Evolutionary conservation across 1,140 invertebrate species (phyloP).

Genomic region (Tigriopus japonicus): DNA sequence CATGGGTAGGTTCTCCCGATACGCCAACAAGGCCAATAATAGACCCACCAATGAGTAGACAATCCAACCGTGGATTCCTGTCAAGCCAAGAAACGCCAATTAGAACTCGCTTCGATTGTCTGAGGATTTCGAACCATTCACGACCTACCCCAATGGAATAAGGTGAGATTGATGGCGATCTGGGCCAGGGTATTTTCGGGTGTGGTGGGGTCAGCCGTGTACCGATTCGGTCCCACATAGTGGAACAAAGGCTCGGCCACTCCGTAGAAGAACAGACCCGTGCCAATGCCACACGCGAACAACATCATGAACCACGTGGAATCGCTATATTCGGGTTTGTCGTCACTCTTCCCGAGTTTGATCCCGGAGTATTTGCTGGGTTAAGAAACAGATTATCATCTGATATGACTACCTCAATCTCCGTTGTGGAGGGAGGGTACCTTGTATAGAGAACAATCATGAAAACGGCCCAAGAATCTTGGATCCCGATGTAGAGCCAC

Average conservation of each 20-base stretch:
- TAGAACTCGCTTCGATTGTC: too few relatives aligned
- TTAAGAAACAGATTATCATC: too few relatives aligned
- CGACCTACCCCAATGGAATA: conserved; percentile 6
- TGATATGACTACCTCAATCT: too few relatives aligned
- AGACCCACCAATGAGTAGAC: conserved; percentile 7
- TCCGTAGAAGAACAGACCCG: conserved; percentile 10
- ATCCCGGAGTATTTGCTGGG: conserved; percentile 5
- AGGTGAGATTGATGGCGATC: conserved; percentile 4
- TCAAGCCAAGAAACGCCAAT: neutral
- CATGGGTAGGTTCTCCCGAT: conserved; percentile 8
- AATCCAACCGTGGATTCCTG: conserved; percentile 4
- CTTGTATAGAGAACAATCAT: conserved; percentile 3
- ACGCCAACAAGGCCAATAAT: neutral
- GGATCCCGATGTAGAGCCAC: conserved; percentile 9
- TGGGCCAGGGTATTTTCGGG: conserved; percentile 9
- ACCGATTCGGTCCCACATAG: conserved; percentile 5
- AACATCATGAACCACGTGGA: conserved; percentile 9
- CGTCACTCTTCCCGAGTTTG: conserved; percentile 5
- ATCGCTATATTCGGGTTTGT: conserved; percentile 6
- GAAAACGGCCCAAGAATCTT: conserved; percentile 5
- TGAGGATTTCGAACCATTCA: too few relatives aligned
- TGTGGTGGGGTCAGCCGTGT: neutral
- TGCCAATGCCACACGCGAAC: conserved; percentile 5
- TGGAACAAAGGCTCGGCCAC: conserved; percentile 9
- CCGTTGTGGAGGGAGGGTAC: neutral